Evolutionary conservation across 1,140 invertebrate genomes (phyloP), one percentile per base, ranked within the genome.

Genomic region (Dufourea novaeangliae): DNA sequence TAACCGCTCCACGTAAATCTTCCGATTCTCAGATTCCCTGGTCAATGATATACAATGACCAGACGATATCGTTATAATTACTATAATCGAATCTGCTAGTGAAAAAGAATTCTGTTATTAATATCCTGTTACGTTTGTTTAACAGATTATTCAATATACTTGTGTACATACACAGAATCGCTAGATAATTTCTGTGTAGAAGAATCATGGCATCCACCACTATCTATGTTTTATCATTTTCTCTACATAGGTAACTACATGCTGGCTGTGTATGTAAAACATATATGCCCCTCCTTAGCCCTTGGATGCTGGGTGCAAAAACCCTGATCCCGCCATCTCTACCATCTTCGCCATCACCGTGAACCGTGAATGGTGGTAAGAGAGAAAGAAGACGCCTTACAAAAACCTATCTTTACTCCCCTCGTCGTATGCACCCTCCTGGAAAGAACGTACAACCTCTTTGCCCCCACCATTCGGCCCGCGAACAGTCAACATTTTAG

Each of bases 361-460:
- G 66, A 59, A 70, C 5, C 46, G n/a, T n/a, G 63, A 70, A 37
- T 44, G 25, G 39, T 32, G 66, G 63, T 39, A 69, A 72, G 39
- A 61, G 44, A 52, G 57, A 76, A 80, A 67, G 44, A 83, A 82
- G 59, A 57, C 66, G 64, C 25, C 22, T n/a, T 66, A 29, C 71
- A 85, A 86, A 86, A 86, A 86, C 69, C 54, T 66, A 78, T 78
- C 72, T 82, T 86, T 70, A 57, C 81, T 71, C 34, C 57, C 54
- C 66, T 61, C 34, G 6, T 12, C n/a, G 56, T 56, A 67, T 66
- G 56, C 72, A 86, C 76, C 82, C 82, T n/a, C 79, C 44, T 64
- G 72, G 69, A 77, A 73, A 56, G 34, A 57, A 73, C 61, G 37
- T 57, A 50, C 70, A 59, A 57, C 57, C 54, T 64, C 67, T 62